Evolutionary conservation across 1,140 invertebrate species (phyloP).

Genomic region (Octopus sinensis): DNA sequence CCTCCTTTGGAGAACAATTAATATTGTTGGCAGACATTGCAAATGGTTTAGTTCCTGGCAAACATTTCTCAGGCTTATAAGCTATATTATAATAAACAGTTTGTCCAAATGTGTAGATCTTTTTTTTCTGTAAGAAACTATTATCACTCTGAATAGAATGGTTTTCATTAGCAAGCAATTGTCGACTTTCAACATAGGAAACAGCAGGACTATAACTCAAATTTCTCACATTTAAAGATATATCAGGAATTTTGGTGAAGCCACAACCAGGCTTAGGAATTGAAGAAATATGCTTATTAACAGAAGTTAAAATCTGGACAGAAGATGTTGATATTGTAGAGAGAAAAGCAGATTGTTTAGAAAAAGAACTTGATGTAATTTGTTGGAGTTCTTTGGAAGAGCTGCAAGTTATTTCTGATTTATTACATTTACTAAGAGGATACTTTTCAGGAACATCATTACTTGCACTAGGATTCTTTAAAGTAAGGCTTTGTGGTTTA

Average conservation of each 20-base stretch:
- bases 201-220: slow-evolving; percentile 48
- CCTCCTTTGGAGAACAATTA: slow-evolving; percentile 31
- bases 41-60: slow-evolving; percentile 28
- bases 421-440: slow-evolving; percentile 16
- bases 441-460: neutral
- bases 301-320: slow-evolving; percentile 4
- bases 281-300: slow-evolving; percentile 17
- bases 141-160: neutral
- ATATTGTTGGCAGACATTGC: slow-evolving; percentile 41
- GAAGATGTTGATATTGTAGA: slow-evolving; percentile 13
- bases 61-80: slow-evolving; percentile 32
- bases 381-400: slow-evolving; percentile 22
- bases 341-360: slow-evolving; percentile 21
- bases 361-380: slow-evolving; percentile 23
- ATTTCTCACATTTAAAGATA: slow-evolving; percentile 39
- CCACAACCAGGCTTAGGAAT: slow-evolving; percentile 24
- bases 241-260: slow-evolving; percentile 24
- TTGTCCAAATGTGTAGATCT: slow-evolving; percentile 18
- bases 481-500: slow-evolving; percentile 18
- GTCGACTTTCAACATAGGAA: slow-evolving; percentile 43
- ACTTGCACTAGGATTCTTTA: neutral
- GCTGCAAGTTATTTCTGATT: slow-evolving; percentile 25
- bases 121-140: slow-evolving; percentile 9
- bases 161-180: slow-evolving; percentile 16
- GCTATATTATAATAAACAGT: slow-evolving; percentile 43